Base-by-base conservation (phyloP, 2,888 invertebrate genomes). In the Athalia cordata region DNA sequence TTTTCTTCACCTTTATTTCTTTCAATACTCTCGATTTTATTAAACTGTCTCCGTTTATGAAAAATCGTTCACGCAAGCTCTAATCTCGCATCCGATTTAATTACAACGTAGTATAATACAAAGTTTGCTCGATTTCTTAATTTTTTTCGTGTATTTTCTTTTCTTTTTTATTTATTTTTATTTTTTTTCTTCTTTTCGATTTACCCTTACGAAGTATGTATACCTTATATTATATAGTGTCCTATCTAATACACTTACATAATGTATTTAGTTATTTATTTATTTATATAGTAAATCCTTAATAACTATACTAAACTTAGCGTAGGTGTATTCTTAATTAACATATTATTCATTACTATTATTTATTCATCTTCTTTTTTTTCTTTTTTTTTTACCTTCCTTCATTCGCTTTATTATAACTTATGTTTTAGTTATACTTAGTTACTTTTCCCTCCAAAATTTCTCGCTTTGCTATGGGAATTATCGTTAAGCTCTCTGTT, bases 401-500 rank as follows among this genome's bases (percentile, higher is more conserved):
- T 78, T 57, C 75, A 66, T 64, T 8, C 68, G 13, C 61, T 77
- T 78, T 75, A 80, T 77, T 77, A 79, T 81, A 80, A 78, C 79
- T 81, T 79, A 77, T 79, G 80, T 79, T 80, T 80, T 79, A 67
- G 62, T 79, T 78, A 78, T 64, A 61, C 68, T 66, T 78, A 72
- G 61, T 57, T 77, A 80, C 77, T 78, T 72, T 57, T 64, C 78
- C 70, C 80, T 82, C 80, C 82, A 80, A 79, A 83, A 15, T 49
- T 64, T 78, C 72, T 78, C 84, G 82, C 81, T 83, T 88, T 85
- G 85, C 83, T 83, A 29, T 29, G 87, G 87, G 87, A 88, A 88
- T 88, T 86, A 88, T 86, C 86, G 86, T 86, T 86, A 88, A 88
- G 87, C 86, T 87, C 86, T 88, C 86, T 83, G 83, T 84, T 29